Percentiles rank a stretch among this genome's conserved stretches.
Evolutionary conservation across 2,113 vertebrate genomes (phyloP).

Genomic region (Melanostigma gelatinosum): DNA sequence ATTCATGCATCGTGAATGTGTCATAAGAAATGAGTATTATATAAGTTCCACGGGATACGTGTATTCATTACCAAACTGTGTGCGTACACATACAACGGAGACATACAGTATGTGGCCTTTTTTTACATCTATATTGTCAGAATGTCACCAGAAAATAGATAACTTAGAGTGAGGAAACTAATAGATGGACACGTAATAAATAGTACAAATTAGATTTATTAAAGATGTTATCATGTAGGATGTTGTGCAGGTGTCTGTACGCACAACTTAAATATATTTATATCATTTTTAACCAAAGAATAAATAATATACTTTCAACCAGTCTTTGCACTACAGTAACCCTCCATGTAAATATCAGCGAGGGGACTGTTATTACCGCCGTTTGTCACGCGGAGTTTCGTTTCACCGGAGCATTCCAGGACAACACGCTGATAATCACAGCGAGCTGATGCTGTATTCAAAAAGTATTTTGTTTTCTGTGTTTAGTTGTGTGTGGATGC

Average conservation of each 20-base stretch:
- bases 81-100: conserved; percentile 31
- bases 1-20: conserved; percentile 76
- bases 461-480: background rate
- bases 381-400: conserved; percentile 4
- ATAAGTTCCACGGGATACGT: conserved; percentile 47
- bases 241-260: conserved; percentile 41
- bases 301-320: conserved; percentile 53
- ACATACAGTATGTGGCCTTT: conserved; percentile 59
- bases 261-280: conserved; percentile 58
- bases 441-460: conserved; percentile 25
- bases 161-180: conserved; percentile 27
- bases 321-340: conserved; percentile 64
- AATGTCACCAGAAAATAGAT: conserved; percentile 35
- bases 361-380: conserved; percentile 28
- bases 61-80: conserved; percentile 43
- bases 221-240: conserved; percentile 57
- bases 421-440: conserved; percentile 22
- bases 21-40: conserved; percentile 60
- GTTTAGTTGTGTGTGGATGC: conserved; percentile 18
- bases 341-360: conserved; percentile 56
- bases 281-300: conserved; percentile 79
- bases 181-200: conserved; percentile 28
- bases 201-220: conserved; percentile 36
- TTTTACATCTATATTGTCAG: conserved; percentile 30
- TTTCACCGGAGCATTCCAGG: conserved; percentile 22